Evolutionary conservation across 1,140 invertebrate genomes (phyloP).

Genomic region (Cydia splendana): DNA sequence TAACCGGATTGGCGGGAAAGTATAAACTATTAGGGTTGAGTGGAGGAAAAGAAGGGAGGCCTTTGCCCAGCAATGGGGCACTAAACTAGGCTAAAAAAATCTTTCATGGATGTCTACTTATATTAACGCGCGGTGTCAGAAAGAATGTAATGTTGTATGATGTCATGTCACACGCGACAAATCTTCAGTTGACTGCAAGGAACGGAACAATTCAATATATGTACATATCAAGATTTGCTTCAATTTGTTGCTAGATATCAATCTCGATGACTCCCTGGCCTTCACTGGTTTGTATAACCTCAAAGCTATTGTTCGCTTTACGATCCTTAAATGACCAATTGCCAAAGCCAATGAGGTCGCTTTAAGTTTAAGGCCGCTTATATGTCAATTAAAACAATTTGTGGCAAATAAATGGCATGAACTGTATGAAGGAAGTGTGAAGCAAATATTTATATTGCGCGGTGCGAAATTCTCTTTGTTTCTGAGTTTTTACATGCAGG

Average conservation of each 20-base stretch:
- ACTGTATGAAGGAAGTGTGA: neutral
- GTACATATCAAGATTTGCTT: neutral
- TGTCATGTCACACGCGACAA: no score
- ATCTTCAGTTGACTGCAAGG: neutral
- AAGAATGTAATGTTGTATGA: no score
- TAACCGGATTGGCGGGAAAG: no score
- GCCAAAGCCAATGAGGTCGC: constrained; percentile 11
- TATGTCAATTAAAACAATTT: constrained; percentile 22
- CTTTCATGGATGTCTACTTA: no score
- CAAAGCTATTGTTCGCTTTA: constrained; percentile 16
- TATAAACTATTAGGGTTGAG: no score
- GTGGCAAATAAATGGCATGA: neutral
- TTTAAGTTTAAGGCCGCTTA: constrained; percentile 16
- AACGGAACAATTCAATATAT: neutral
- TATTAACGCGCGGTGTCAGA: no score
- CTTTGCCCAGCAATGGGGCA: no score
- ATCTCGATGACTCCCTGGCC: constrained; percentile 13
- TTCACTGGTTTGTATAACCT: constrained; percentile 4
- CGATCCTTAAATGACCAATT: constrained; percentile 13
- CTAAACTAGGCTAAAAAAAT: no score
- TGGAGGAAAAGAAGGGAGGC: no score
- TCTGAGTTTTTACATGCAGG: constrained; percentile 11
- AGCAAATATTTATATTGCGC: neutral
- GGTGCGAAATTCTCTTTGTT: constrained; percentile 3
- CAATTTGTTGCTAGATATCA: neutral